Evolutionary conservation across 2,797 vertebrate genomes (phyloP), one percentile per base, ranked within the genome.

Genomic region (Echiichthys vipera): DNA sequence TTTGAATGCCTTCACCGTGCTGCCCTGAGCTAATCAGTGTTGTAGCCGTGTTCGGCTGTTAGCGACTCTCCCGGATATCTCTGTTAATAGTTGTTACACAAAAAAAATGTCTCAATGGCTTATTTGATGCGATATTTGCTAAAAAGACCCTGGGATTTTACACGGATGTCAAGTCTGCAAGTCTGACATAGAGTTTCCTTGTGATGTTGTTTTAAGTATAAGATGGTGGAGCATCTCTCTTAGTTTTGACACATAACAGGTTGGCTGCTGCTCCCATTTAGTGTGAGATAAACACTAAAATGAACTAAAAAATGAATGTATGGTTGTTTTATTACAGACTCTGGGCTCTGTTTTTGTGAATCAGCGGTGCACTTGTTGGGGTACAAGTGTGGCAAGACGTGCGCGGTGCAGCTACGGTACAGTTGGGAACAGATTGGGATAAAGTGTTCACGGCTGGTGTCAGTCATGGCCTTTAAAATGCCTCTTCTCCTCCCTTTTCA

Each of bases 381-480:
- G 27, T 20, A 25, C 7, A 56, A n/a, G 18, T 22, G 14, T 36
- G 5, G 46, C 40, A 22, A 54, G 25, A 46, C 30, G 25, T 46
- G 24, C 15, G 37, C 17, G 27, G 29, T 47, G 22, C 13, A 45
- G 14, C n/a, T 29, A 7, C 1, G 3, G 2, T 34, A 14, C 20
- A 58, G 17, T 24, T 66, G 46, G 50, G 51, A 37, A 49, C 20
- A 51, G 12, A 46, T 7, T 47, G 7, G n/a, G n/a, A n/a, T n/a
- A n/a, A n/a, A n/a, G n/a, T n/a, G n/a, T n/a, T n/a, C n/a, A n/a
- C n/a, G 50, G 18, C 27, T 53, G 25, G 49, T 71, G 30, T 43
- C 42, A 42, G 24, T 57, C n/a, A 7, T 53, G 53, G 55, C 46
- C 56, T 77, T 72, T 78, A 25, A 80, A 72, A 66, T 17, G 36